These are phyloP conservation scores for Spinibarbus caldwelli DNA, from an alignment of 2,797 vertebrate species.

Conservation along the genomic window DNA sequence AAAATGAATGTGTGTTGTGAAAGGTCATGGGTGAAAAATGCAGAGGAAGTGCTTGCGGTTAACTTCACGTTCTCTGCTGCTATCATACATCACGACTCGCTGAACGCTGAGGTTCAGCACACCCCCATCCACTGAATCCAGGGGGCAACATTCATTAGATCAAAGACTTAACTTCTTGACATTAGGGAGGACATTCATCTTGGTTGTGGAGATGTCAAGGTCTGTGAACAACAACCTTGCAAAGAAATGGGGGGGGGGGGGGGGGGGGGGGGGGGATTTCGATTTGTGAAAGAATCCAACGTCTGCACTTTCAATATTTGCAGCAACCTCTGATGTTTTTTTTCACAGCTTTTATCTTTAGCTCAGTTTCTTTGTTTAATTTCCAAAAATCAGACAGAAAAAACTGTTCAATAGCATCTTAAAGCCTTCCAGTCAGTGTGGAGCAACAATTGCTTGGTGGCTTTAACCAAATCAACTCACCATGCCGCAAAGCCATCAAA, in stretches of 20 bases:
- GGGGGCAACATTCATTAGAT: constrained; percentile 65
- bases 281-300: constrained; percentile 32
- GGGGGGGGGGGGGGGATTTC: too few relatives aligned
- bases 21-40: constrained; percentile 71
- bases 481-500: constrained; percentile 54
- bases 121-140: constrained; percentile 35
- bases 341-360: constrained; percentile 44
- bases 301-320: constrained; percentile 47
- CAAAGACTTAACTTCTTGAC: constrained; percentile 65
- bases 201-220: constrained; percentile 58
- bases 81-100: constrained; percentile 74
- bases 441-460: constrained; percentile 29
- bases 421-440: constrained; percentile 37
- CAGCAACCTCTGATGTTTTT: constrained; percentile 40
- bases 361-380: constrained; percentile 11
- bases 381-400: constrained; percentile 27
- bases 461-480: constrained; percentile 43
- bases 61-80: constrained; percentile 69
- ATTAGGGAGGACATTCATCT: constrained; percentile 64
- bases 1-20: constrained; percentile 74
- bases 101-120: constrained; percentile 29
- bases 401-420: constrained; percentile 21
- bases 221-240: constrained; percentile 47
- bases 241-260: constrained; percentile 40
- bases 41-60: constrained; percentile 76